phyloP scores from a whole-genome alignment of 2,113 vertebrate species.

The Sorex araneus region DNA sequence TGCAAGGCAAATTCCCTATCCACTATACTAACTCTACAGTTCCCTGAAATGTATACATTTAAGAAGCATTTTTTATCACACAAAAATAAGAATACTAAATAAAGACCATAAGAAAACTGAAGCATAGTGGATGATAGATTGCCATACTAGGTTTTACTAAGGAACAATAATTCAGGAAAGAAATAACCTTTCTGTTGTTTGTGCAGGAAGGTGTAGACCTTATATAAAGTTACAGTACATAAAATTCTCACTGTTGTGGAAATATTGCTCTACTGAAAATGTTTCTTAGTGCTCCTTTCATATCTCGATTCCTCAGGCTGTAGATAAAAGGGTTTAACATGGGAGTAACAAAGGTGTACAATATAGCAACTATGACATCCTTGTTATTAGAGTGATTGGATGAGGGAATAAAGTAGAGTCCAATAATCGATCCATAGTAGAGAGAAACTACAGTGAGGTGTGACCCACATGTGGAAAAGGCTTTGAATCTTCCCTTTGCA shows the following conservation, averaged over 20 bases:
- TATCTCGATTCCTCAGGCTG: conserved; percentile 72
- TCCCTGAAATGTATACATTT: too few relatives aligned
- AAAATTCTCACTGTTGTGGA: neutral
- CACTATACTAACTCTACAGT: too few relatives aligned
- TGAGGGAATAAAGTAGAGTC: conserved; percentile 47
- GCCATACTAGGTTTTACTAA: neutral
- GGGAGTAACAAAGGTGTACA: conserved; percentile 53
- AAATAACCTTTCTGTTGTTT: neutral
- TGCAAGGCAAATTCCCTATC: too few relatives aligned
- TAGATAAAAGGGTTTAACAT: conserved; percentile 70
- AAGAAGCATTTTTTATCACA: neutral
- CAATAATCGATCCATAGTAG: conserved; percentile 69
- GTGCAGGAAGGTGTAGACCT: neutral
- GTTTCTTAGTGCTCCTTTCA: conserved; percentile 66
- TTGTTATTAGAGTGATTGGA: neutral
- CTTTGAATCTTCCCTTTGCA: conserved; percentile 57
- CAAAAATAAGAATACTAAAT: neutral
- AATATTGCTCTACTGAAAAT: conserved; percentile 24
- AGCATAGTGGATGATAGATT: neutral
- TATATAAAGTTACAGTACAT: neutral
- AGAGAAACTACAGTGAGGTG: conserved; percentile 74
- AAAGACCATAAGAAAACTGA: neutral
- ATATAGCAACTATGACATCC: conserved; percentile 8
- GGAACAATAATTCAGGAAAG: neutral
- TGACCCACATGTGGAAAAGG: conserved; percentile 75